phyloP scores from a whole-genome alignment of 2,797 vertebrate species.

The Mormyrus proboscirostris region DNA sequence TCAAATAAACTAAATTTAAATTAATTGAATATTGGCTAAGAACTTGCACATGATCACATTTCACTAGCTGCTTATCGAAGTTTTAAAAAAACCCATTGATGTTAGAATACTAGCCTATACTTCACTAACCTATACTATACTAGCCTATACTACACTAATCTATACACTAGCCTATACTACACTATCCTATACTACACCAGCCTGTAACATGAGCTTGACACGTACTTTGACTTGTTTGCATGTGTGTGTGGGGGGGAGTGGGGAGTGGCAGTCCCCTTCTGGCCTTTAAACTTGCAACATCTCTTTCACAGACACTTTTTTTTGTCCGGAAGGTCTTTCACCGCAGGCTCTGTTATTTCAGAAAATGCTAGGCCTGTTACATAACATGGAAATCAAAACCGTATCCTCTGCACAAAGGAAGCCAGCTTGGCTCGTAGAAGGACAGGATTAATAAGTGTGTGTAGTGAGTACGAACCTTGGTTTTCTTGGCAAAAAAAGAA shows the following conservation, averaged over 20 bases:
- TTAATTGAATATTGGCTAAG: not conserved
- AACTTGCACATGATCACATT: not conserved
- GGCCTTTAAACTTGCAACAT: not conserved
- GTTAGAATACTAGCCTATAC: not conserved
- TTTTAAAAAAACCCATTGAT: not conserved
- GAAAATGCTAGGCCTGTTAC: constrained; percentile 21
- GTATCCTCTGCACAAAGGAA: not conserved
- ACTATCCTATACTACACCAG: not conserved
- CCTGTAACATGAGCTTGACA: not conserved
- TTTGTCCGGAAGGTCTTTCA: not conserved
- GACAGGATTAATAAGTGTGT: not conserved
- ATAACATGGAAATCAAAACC: not conserved
- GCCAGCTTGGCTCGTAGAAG: not conserved
- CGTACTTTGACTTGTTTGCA: not conserved
- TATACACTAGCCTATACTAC: too few species aligned
- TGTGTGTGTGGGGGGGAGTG: not conserved
- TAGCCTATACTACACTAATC: too few species aligned
- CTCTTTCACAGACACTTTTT: not conserved
- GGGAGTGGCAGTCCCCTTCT: too few species aligned
- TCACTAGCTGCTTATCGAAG: not conserved
- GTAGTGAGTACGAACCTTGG: constrained; percentile 45
- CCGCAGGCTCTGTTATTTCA: not conserved
- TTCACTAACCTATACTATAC: too few species aligned
- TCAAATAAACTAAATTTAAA: not conserved
- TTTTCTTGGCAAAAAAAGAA: constrained; percentile 51